Base-by-base conservation (phyloP, 2,888 invertebrate genomes). In the Orthosia gothica region DNA sequence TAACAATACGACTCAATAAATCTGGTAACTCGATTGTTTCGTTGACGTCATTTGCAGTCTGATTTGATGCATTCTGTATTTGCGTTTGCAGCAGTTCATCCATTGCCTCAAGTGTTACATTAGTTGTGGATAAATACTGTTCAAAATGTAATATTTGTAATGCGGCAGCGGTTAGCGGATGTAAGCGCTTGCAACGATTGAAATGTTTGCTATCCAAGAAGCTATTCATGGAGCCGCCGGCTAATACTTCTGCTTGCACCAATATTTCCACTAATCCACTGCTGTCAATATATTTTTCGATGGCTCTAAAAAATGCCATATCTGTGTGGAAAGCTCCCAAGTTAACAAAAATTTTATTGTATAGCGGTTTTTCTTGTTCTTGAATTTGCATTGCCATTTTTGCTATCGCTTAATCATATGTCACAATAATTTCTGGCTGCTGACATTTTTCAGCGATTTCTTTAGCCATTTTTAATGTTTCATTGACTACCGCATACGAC, bases 131-230 rank as follows among this genome's bases (percentile, higher is more conserved):
- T 61, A 61, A 69, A 69, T 69, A 61, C 23, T 61, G 15, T 45
- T 69, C 45, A 15, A 61, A 69, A 61, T 69, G 23, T 18, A 69
- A 15, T 12, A 69, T 23, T 52, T 69, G 45, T 45, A 69, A 50
- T 16, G 69, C 69, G 7, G 20, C 59, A 61, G 89, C 50, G 9
- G 77, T 68, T 55, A 91, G 71, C 9, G 91, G 90, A 83, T 91
- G 90, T 61, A 91, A 62, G 0, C 90, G 87, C 78, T 91, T 91
- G 65, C 91, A 91, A 1, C 91, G 87, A 84, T 92, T 92, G 59
- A 90, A 92, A 78, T 91, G 89, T 66, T 92, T 92, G 68, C 92
- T 81, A 20, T 87, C 87, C 15, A 92, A 75, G 74, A 91, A 91
- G 40, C 90, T 83, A 77, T 87, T 84, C 67, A 87, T 79, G 0